Conservation (phyloP, 1,140 invertebrate species). For the Heliconius hermathena region DNA sequence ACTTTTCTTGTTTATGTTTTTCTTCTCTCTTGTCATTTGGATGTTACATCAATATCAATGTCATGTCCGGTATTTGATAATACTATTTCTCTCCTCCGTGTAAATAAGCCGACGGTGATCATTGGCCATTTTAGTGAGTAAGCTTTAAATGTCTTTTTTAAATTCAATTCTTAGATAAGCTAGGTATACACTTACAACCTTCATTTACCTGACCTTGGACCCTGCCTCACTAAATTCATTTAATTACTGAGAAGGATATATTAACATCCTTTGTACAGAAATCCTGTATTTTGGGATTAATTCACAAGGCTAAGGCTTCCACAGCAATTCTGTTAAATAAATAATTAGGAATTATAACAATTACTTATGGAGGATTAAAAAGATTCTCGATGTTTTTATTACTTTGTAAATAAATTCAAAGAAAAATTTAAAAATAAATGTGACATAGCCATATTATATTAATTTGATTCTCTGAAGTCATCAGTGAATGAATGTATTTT, state of each 20-base stretch:
- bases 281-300: slow-evolving; percentile 11
- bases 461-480: no score
- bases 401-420: no score
- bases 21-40: no score
- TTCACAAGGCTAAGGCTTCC: background rate
- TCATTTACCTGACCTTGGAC: background rate
- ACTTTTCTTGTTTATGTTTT: no score
- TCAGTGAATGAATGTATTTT: no score
- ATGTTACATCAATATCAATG: no score
- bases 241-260: slow-evolving; percentile 22
- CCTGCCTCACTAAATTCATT: slow-evolving; percentile 20
- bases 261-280: background rate
- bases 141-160: background rate
- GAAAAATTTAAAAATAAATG: no score
- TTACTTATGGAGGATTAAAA: background rate
- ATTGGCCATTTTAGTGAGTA: no score
- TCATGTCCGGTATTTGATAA: no score
- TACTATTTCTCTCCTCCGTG: no score
- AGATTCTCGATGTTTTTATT: background rate
- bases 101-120: no score
- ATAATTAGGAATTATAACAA: background rate
- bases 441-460: no score
- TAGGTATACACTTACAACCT: background rate
- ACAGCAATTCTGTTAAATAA: background rate
- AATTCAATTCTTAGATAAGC: background rate